phyloP scores from a whole-genome alignment of 2,113 vertebrate genomes.

The Geothlypis trichas region DNA sequence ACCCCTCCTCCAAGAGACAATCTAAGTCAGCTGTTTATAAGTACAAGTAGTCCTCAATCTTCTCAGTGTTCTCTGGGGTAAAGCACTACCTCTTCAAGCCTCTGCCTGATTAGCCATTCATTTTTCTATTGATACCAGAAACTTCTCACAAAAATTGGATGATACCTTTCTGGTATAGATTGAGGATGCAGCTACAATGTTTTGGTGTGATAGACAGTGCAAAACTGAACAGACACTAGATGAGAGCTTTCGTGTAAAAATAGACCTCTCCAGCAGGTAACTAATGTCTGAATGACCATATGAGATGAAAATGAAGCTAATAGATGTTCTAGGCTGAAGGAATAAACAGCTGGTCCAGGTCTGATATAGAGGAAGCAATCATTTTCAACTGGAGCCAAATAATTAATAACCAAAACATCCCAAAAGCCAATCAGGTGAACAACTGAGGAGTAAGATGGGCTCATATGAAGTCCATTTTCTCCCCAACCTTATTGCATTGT shows the following conservation, averaged over 20 bases:
- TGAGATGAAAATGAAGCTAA: not conserved
- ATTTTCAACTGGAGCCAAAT: not conserved
- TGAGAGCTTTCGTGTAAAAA: not conserved
- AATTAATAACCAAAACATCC: not conserved
- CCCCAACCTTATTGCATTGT: not conserved
- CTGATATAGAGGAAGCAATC: not conserved
- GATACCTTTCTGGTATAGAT: not conserved
- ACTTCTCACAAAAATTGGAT: not conserved
- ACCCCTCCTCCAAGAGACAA: not conserved
- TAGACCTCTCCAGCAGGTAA: not conserved
- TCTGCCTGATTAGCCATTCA: not conserved
- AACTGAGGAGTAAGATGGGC: not conserved
- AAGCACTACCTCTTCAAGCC: rapidly evolving
- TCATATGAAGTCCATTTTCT: not conserved
- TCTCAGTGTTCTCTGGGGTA: not conserved
- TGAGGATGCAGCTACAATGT: not conserved
- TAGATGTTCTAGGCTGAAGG: not conserved
- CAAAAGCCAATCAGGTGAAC: not conserved
- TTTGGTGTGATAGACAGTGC: not conserved
- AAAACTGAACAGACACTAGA: not conserved
- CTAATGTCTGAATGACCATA: not conserved
- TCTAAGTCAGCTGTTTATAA: not conserved
- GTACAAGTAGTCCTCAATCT: not conserved
- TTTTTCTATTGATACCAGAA: not conserved
- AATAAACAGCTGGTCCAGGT: not conserved